Percentiles rank a stretch among this genome's conserved stretches.
Evolutionary conservation across 2,797 vertebrate species (phyloP).

Genomic region (Malacoctenus gilli): DNA sequence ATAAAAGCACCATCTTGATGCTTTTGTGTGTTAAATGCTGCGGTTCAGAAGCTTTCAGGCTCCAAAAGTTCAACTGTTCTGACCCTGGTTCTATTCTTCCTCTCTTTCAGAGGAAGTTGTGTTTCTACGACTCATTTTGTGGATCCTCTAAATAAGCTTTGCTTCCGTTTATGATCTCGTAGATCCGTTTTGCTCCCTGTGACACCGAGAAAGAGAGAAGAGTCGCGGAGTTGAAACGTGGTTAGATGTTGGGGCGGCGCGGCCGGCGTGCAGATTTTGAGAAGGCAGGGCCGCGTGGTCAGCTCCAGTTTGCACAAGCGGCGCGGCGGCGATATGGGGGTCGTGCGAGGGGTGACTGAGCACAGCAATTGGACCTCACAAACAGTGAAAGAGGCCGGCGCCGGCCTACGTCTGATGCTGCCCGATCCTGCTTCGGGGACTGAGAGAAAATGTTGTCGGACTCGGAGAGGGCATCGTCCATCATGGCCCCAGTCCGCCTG

Average conservation of each 20-base stretch:
- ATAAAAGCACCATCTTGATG: too few species aligned
- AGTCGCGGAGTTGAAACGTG: conserved; percentile 62
- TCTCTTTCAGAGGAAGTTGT: neutral
- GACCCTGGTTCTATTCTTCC: too few species aligned
- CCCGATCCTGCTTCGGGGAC: conserved; percentile 78
- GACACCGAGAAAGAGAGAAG: conserved; percentile 59
- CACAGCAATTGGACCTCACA: conserved; percentile 78
- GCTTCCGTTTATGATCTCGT: conserved; percentile 37
- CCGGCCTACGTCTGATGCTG: conserved; percentile 66
- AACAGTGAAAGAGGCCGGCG: conserved; percentile 74
- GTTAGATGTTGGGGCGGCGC: conserved; percentile 63
- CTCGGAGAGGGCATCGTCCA: conserved; percentile 83
- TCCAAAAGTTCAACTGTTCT: too few species aligned
- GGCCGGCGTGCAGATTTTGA: conserved; percentile 69
- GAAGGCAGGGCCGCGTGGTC: conserved; percentile 70
- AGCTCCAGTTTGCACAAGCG: conserved; percentile 78
- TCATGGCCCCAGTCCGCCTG: conserved; percentile 78
- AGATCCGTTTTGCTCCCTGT: conserved; percentile 49
- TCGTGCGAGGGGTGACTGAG: conserved; percentile 76
- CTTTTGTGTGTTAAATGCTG: too few species aligned
- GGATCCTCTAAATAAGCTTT: conserved; percentile 13
- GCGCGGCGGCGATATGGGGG: conserved; percentile 67
- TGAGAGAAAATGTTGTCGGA: conserved; percentile 87
- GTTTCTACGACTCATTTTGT: conserved; percentile 2
- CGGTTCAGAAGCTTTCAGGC: too few species aligned